These are phyloP conservation scores for Spilosoma lubricipeda DNA, from an alignment of 2,888 invertebrate species.

Conservation along the genomic window DNA sequence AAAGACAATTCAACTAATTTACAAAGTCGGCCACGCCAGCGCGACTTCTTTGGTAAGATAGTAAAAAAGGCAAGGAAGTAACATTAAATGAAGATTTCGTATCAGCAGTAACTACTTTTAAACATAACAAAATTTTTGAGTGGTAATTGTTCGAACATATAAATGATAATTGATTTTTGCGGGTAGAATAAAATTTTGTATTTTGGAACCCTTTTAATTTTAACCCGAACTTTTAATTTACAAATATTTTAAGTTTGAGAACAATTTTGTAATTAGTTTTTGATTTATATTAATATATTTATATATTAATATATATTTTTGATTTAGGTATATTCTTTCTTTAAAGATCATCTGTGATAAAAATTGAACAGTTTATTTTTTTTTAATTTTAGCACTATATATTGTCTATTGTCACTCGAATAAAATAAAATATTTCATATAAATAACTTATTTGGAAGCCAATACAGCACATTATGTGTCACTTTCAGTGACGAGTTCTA, in stretches of 20 bases:
- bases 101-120: not conserved
- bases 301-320: no score
- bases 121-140: not conserved
- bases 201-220: no score
- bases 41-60: not conserved
- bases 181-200: not conserved
- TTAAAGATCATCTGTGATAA: not conserved
- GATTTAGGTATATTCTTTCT: no score
- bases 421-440: not conserved
- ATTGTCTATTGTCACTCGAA: not conserved
- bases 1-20: not conserved
- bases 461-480: not conserved
- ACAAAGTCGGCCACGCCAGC: not conserved
- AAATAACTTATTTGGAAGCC: not conserved
- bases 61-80: not conserved
- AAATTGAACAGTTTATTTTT: not conserved
- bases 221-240: not conserved
- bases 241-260: not conserved
- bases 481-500: not conserved
- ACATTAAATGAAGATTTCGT: not conserved
- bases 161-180: no score
- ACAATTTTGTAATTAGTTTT: no score
- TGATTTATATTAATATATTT: no score
- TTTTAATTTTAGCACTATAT: not conserved
- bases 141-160: not conserved